Evolutionary conservation across 92 coral and sea anemone species (phyloP), one percentile per base, ranked within the genome.

Genomic region (Blastomussa wellsi): DNA sequence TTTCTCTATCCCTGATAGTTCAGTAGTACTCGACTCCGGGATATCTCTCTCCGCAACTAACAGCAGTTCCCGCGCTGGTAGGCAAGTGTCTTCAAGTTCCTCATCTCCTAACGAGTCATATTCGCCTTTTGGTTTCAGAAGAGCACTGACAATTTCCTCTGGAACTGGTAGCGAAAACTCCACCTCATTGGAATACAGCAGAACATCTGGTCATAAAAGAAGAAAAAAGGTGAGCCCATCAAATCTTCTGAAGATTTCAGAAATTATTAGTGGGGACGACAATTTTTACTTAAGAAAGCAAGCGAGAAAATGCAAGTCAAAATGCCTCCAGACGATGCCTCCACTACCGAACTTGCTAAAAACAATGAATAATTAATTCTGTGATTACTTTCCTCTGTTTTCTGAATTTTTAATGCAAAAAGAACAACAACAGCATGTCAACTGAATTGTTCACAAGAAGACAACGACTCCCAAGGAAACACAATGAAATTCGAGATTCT

Each of bases 111-210:
- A 47, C 22, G 76, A 15, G 39, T 62, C 62, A 38, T 74, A 26
- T 79, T 76, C 74, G 33, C 41, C 79, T 19, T 53, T 55, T 1
- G 66, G 15, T 41, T 48, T 74, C 14, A 59, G 81, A 16, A 65
- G n/a, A 6, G 87, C 44, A 28, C 82, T 66, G 17, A 94, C 77
- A 60, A 90, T 80, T 36, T 92, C 95, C 15, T 74, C 74, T 16
- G 91, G 88, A 31, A 94, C 77, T 11, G 98, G 98, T 26, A 94
- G 95, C 29, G 86, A 78, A 44, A 94, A 88, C 79, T 94, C 95
- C 12, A 94, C 84, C 42, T 94, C 98, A 76, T 94, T 94, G 66
- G 98, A 94, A 77, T 83, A 88, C 19, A 94, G 74, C 11, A 74
- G 83, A 69, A 87, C 65, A 53, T 90, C 92, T 22, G 82, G 68